Conservation (phyloP, 2,113 vertebrate species). For the Myrmecobius fasciatus region DNA sequence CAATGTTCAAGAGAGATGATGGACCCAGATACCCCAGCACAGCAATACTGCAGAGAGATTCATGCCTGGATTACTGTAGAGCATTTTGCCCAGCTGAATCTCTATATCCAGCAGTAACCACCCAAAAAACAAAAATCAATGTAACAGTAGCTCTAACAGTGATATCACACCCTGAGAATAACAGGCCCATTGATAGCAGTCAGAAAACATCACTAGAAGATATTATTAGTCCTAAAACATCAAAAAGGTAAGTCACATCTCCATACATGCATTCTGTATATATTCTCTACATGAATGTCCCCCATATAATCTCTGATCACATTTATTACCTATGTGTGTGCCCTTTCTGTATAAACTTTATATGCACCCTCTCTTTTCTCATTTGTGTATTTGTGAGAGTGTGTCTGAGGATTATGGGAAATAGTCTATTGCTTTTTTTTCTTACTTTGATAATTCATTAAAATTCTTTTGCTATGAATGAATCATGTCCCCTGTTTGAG, state of each 20-base stretch:
- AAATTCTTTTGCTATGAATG: background rate
- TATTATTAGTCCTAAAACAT: background rate
- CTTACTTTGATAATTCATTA: background rate
- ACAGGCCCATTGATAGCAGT: background rate
- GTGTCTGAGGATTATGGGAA: background rate
- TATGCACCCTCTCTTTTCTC: background rate
- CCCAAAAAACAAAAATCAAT: background rate
- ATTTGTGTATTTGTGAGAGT: background rate
- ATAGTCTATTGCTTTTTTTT: background rate
- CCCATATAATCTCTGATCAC: background rate
- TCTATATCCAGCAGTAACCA: background rate
- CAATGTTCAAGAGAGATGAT: background rate
- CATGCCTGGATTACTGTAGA: background rate
- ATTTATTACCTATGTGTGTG: background rate
- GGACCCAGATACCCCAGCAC: background rate
- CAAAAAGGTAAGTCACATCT: background rate
- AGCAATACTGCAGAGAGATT: background rate
- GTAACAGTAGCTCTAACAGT: background rate
- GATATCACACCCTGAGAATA: background rate
- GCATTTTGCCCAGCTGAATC: background rate
- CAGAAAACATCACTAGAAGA: background rate
- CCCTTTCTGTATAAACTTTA: background rate
- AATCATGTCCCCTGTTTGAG: background rate
- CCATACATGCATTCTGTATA: background rate
- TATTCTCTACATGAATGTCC: background rate